Conservation (phyloP, 2,797 vertebrate species). For the Myotis myotis region DNA sequence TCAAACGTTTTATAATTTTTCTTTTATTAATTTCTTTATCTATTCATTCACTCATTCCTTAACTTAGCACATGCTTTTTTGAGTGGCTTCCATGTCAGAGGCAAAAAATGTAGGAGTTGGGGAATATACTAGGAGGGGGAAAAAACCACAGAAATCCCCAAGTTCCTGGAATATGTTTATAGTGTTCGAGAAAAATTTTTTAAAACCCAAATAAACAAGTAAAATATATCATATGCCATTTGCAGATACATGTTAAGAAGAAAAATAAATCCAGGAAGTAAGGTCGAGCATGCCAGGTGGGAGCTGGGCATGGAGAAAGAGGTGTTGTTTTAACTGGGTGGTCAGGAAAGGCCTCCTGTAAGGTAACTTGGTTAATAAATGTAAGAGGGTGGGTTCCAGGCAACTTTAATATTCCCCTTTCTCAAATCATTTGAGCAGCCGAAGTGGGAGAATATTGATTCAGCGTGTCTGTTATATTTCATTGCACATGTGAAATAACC, state of each 20-base stretch:
- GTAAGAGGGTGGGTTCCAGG: background rate
- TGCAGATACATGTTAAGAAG: background rate
- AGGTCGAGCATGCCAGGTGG: background rate
- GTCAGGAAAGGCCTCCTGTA: background rate
- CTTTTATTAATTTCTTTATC: background rate
- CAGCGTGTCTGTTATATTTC: constrained; percentile 12
- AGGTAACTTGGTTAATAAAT: background rate
- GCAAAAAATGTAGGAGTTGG: background rate
- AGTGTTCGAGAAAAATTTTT: background rate
- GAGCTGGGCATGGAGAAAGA: background rate
- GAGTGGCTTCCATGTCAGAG: background rate
- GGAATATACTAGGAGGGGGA: background rate
- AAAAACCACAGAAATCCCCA: background rate
- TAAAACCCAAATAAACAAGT: background rate
- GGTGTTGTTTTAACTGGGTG: background rate
- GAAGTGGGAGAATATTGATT: background rate
- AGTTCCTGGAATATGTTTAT: background rate
- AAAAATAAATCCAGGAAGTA: background rate
- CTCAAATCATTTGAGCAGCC: background rate
- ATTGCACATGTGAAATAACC: background rate
- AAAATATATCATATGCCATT: background rate
- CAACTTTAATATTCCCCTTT: background rate
- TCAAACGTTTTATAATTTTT: constrained; percentile 1
- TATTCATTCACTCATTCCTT: background rate
- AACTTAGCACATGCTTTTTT: background rate